Evolutionary conservation across 2,113 vertebrate genomes (phyloP), one percentile per base, ranked within the genome.

Genomic region (Rhinoderma darwinii): DNA sequence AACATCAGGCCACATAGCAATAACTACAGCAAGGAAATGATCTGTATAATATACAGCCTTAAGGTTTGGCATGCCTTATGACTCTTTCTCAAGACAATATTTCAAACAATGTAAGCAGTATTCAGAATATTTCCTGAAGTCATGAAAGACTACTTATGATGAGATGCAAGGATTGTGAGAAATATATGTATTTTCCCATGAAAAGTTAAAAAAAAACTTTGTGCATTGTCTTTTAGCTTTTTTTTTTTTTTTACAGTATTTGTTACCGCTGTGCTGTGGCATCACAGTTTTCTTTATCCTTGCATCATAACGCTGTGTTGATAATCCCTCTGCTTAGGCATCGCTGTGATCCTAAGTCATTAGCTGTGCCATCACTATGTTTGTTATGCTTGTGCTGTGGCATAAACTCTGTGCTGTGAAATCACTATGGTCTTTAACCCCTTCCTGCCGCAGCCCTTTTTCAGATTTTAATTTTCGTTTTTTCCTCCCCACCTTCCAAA

Each of bases 31-130:
- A 17, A 76, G 83, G 83, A 84, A 84, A 20, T 41, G 75, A 63
- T 76, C 72, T 76, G 72, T 20, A 54, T 74, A 35, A 61, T 76
- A 76, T 44, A 20, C 76, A 76, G 72, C 83, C 83, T 43, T 44
- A 84, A 84, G 83, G 83, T 63, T 54, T 84, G 83, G 70, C 70
- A 84, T 84, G 47, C 50, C 32, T 74, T 74, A 84, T 74, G 32
- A 72, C 9, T 84, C 66, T 74, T 72, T 72, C 78, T 27, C 41
- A 83, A 73, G 70, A 56, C n/a, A 75, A 54, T 75, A 32, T 84
- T 84, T 76, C 3, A 61, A 63, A 84, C 72, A 84, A 84, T 76
- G 73, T 44, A 76, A 43, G 83, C 18, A 61, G 37, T 84, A 54
- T 84, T 76, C 12, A 41, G 14, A 73, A 41, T 84, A 14, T 84